Conservation (phyloP, 64 coral and sea anemone genomes). For the Astreopora myriophthalma region DNA sequence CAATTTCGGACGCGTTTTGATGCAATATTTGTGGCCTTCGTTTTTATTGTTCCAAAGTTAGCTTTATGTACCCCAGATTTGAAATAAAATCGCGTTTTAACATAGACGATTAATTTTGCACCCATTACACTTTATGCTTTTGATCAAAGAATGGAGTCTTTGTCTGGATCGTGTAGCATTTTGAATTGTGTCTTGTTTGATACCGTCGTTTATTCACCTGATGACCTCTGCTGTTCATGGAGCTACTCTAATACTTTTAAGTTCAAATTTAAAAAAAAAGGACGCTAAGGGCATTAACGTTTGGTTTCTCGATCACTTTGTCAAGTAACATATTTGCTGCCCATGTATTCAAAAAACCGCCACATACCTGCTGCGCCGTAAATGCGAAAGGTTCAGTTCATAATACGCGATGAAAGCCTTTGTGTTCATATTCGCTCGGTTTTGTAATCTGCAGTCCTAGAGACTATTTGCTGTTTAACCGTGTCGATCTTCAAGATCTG, state of each 20-base stretch:
- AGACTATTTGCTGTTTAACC: background rate
- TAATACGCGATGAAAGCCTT: background rate
- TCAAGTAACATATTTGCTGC: background rate
- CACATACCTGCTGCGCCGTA: background rate
- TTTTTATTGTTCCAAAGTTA: background rate
- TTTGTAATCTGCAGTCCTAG: background rate
- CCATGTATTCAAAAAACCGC: background rate
- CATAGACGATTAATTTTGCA: background rate
- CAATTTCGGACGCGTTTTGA: slow-evolving; percentile 31
- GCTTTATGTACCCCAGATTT: background rate
- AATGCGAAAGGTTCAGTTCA: background rate
- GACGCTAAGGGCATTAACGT: background rate
- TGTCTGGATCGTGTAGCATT: background rate
- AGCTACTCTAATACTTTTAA: background rate
- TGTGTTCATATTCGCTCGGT: background rate
- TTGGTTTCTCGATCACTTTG: background rate
- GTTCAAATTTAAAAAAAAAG: background rate
- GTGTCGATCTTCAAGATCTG: background rate
- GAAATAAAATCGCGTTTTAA: background rate
- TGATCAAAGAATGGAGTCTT: background rate
- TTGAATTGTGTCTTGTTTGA: background rate
- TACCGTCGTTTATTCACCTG: background rate
- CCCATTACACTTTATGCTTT: background rate
- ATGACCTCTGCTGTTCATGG: background rate
- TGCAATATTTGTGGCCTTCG: background rate